Percentiles rank a stretch among this genome's conserved stretches.
Evolutionary conservation across 1,140 invertebrate species (phyloP).

Genomic region (Drosophila punjabiensis): DNA sequence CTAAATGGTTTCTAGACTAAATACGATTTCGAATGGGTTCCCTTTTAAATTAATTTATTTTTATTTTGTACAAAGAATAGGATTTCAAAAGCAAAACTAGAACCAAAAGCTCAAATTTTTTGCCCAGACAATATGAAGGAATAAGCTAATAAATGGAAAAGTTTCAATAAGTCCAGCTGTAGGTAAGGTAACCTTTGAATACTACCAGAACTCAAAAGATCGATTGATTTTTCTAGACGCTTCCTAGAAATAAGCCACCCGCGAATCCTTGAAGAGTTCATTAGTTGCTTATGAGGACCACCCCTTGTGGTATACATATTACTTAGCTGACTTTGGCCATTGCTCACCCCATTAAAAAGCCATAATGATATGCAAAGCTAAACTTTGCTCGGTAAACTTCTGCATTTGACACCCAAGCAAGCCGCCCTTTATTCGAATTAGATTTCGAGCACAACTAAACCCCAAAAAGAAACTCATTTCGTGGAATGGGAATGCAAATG

Average conservation of each 20-base stretch:
- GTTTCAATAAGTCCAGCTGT: neutral
- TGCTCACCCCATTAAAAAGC: constrained; percentile 40
- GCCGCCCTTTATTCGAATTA: constrained; percentile 20
- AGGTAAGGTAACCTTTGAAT: neutral
- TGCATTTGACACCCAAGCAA: constrained; percentile 45
- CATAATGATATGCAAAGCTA: constrained; percentile 57
- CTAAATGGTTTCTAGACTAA: constrained; percentile 14
- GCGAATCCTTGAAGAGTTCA: constrained; percentile 27
- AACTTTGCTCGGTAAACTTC: constrained; percentile 43
- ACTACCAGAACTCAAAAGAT: neutral
- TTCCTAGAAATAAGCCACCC: neutral
- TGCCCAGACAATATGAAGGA: neutral
- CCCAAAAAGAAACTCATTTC: constrained; percentile 43
- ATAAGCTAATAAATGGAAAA: neutral
- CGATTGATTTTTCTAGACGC: neutral
- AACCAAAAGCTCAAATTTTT: neutral
- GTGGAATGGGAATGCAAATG: constrained; percentile 3
- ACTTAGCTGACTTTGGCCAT: constrained; percentile 38
- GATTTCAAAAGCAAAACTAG: neutral
- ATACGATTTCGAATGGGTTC: neutral
- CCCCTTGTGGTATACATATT: constrained; percentile 6
- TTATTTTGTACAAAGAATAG: neutral
- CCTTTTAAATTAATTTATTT: neutral
- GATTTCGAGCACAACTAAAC: constrained; percentile 44
- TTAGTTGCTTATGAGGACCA: constrained; percentile 28